Conservation (phyloP, 1,140 invertebrate species). For the Sycophila sp. region DNA sequence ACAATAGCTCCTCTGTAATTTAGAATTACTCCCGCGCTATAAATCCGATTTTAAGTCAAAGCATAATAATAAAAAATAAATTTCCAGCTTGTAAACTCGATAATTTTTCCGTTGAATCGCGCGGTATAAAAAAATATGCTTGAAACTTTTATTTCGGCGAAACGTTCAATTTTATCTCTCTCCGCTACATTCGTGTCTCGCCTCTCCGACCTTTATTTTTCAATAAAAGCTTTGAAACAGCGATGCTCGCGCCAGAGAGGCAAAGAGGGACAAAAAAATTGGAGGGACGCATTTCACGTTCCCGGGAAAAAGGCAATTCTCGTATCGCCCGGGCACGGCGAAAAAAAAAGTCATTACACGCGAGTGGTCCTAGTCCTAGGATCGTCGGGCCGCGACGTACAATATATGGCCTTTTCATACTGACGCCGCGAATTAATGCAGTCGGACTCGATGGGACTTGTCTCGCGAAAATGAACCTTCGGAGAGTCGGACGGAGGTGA, state of each 20-base stretch:
- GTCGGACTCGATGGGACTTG: constrained; percentile 43
- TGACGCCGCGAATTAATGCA: constrained; percentile 45
- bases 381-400: background rate
- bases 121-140: too few species aligned
- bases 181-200: background rate
- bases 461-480: constrained; percentile 44
- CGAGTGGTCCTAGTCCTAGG: constrained; percentile 7
- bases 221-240: constrained; percentile 22
- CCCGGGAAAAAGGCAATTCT: background rate
- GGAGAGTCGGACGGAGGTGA: background rate
- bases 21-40: too few species aligned
- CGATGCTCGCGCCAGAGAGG: background rate
- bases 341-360: constrained; percentile 36
- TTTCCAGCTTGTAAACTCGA: too few species aligned
- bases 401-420: constrained; percentile 2
- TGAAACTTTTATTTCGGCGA: background rate
- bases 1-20: too few species aligned
- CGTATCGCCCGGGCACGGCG: background rate
- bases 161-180: constrained; percentile 19
- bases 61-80: too few species aligned
- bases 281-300: background rate
- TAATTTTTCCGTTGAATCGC: too few species aligned
- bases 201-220: constrained; percentile 21
- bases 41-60: too few species aligned
- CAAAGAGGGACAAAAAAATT: background rate